Evolutionary conservation across 1,140 invertebrate genomes (phyloP).

Genomic region (Marisa cornuarietis): DNA sequence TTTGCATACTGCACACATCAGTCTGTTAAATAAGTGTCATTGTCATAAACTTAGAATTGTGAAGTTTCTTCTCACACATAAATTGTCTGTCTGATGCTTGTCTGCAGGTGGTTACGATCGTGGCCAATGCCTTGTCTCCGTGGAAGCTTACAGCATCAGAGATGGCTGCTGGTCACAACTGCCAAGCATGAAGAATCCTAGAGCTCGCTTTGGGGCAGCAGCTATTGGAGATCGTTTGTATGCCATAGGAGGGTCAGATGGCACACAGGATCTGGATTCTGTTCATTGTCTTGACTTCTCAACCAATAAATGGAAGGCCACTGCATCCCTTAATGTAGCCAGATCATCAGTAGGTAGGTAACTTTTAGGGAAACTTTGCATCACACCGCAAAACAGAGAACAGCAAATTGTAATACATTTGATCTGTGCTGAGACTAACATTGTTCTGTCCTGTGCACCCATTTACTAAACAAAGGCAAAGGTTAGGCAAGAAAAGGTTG

Average conservation of each 20-base stretch:
- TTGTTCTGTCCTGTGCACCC: no score
- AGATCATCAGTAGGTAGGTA: constrained; percentile 49
- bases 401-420: no score
- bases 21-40: no score
- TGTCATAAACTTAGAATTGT: no score
- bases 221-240: constrained; percentile 74
- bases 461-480: no score
- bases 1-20: no score
- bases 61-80: no score
- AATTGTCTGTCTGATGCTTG: background rate
- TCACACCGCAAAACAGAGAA: no score
- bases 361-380: no score
- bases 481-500: no score
- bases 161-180: constrained; percentile 76
- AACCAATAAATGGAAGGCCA: constrained; percentile 73
- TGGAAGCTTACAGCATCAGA: constrained; percentile 78
- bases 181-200: constrained; percentile 75
- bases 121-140: constrained; percentile 80
- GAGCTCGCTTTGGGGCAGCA: constrained; percentile 80
- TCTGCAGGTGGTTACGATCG: constrained; percentile 83
- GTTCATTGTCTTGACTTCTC: constrained; percentile 75
- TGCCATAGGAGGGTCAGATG: constrained; percentile 82
- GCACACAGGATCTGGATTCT: constrained; percentile 76
- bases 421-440: no score
- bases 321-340: constrained; percentile 72